Base-by-base conservation (phyloP, 2,888 invertebrate species). In the Parapristionchus giblindavisi region DNA sequence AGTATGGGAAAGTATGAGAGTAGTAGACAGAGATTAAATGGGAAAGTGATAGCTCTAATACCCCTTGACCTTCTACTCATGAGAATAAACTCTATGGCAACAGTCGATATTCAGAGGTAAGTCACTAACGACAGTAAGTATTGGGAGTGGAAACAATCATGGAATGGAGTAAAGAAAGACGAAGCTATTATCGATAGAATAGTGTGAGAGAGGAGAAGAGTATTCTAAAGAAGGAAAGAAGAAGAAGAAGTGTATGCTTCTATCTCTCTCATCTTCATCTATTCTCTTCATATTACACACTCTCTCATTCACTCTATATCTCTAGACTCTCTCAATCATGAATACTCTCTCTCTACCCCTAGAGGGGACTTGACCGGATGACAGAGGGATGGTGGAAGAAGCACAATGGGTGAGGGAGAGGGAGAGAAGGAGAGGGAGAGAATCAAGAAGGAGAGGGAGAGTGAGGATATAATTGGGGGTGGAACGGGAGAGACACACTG, bases 301-400 rank as follows among this genome's bases (percentile, higher is more conserved):
- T 68, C 68, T 68, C 63, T 40, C 63, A 29, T 24, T 17, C 63
- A 17, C 32, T 32, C 29, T 43, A 34, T 11, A 21, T 29, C 63
- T 43, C 2, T 65, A 21, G 2, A n/a, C 21, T 38, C 61, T 61
- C 61, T 36, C 6, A 21, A 2, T n/a, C 0, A 38, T 1, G 21
- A 27, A 65, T 43, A 48, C 63, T 40, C 61, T 38, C 61, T 61
- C 58, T n/a, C n/a, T n/a, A n/a, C n/a, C n/a, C n/a, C n/a, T n/a
- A n/a, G n/a, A n/a, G n/a, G n/a, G n/a, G n/a, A n/a, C n/a, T n/a
- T n/a, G n/a, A n/a, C n/a, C n/a, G n/a, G n/a, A n/a, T n/a, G n/a
- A n/a, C n/a, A n/a, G n/a, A n/a, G n/a, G n/a, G n/a, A n/a, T n/a
- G n/a, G n/a, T n/a, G n/a, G n/a, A n/a, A n/a, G n/a, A n/a, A n/a